Base-by-base conservation (phyloP, 2,888 invertebrate genomes). In the Eubasilissa splendida region DNA sequence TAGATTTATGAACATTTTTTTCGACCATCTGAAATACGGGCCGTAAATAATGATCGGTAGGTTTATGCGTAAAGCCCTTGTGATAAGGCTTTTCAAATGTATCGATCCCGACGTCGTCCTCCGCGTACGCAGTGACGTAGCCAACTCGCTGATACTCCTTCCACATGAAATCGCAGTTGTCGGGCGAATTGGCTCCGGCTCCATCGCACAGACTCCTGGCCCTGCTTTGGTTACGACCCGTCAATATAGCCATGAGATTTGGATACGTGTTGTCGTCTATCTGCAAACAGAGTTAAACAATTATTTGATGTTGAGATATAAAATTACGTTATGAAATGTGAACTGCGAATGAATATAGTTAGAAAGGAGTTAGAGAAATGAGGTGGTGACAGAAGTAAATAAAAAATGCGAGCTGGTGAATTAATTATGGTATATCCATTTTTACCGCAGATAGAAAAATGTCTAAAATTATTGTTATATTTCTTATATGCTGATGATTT, bases 261-360 rank as follows among this genome's bases (percentile, higher is more conserved):
- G 97, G 96, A 86, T 95, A 96, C 0, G 97, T 97, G 85, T 97
- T 97, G 86, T 97, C 97, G 8, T 93, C 96, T 82, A 96, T 92
- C 92, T 96, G 86, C 0, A 85, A 84, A 50, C 56, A 58, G 42
- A 7, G 7, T 65, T n/a, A 5, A 9, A 58, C 58, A 58, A 58
- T 42, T 42, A 42, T 42, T 42, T 4, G 4, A 7, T 42, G 42
- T 42, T 42, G 42, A 42, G 42, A 42, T 42, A 4, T 5, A 2
- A 5, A 42, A 42, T 42, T 42, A 42, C 42, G 0, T 42, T 42
- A 42, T 4, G 42, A 42, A 42, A 42, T 42, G 42, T 4, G 42
- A 42, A 42, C 42, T 5, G 42, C 42, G 42, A 7, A 7, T 42
- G 42, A 5, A 42, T 4, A 42, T 7, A 2, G 42, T 4, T 42